These are phyloP conservation scores for Meloidogyne floridensis DNA, from an alignment of 1,140 invertebrate genomes.

Conservation along the genomic window DNA sequence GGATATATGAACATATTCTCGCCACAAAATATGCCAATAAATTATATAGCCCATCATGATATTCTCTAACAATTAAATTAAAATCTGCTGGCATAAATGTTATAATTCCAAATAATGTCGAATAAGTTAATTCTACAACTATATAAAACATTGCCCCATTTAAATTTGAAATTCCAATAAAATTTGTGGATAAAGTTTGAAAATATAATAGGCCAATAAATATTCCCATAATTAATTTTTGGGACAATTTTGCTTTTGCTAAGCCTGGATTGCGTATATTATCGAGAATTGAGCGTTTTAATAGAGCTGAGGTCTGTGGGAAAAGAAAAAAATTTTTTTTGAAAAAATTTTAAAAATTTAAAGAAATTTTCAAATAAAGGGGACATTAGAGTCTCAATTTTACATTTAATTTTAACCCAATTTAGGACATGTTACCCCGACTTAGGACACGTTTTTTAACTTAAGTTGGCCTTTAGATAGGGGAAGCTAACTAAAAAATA, in stretches of 20 bases:
- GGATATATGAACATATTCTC: conserved; percentile 58
- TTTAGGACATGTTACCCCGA: too few relatives aligned
- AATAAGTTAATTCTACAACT: conserved; percentile 59
- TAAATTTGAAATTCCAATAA: conserved; percentile 65
- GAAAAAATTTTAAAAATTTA: conserved; percentile 18
- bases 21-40: conserved; percentile 57
- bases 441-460: too few relatives aligned
- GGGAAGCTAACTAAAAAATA: too few relatives aligned
- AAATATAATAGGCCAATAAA: conserved; percentile 68
- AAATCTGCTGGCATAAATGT: conserved; percentile 61
- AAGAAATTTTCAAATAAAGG: background rate
- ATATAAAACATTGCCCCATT: conserved; percentile 68
- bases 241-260: conserved; percentile 60
- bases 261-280: conserved; percentile 60
- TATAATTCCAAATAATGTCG: conserved; percentile 61
- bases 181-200: conserved; percentile 43
- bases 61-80: conserved; percentile 60
- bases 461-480: too few relatives aligned
- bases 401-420: too few relatives aligned
- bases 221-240: conserved; percentile 64
- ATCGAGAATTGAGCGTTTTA: conserved; percentile 55
- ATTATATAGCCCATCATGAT: conserved; percentile 63
- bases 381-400: conserved; percentile 1
- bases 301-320: conserved; percentile 31
- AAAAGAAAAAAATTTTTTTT: too few relatives aligned